Evolutionary conservation across 2,888 invertebrate genomes (phyloP), one percentile per base, ranked within the genome.

Genomic region (Ichneumoninae sp.): DNA sequence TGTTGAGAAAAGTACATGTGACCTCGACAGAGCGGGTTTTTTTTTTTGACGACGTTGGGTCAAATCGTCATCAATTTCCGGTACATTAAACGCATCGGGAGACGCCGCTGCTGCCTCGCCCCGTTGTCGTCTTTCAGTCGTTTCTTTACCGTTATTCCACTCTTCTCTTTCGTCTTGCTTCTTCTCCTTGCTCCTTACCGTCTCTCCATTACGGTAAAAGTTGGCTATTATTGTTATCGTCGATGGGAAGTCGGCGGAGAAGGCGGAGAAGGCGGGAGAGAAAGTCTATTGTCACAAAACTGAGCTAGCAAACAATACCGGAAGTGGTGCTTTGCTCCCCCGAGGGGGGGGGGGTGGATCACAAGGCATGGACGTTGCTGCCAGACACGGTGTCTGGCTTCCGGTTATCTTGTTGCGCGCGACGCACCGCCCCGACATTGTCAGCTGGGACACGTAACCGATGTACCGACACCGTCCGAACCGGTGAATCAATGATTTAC

Each of bases 21-120:
- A 75, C 85, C 81, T 75, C 65, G 83, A 22, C 30, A n/a, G 47
- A 66, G 47, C 13, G 40, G 69, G 33, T 36, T 44, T 44, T 16
- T 44, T 10, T 40, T 40, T 40, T 5, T 8, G 8, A 8, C 10
- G 75, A 83, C 81, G 85, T 54, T 80, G 81, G 79, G 85, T 88
- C 87, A 88, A 88, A 90, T 89, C 84, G 89, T 84, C 83, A 88
- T 89, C 88, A 89, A 90, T 90, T 88, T 85, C 82, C 88, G 80
- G 83, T 85, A 87, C 88, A 88, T 89, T 89, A 87, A 89, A 79
- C 87, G 86, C 82, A 74, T 82, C 85, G 68, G 66, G 60, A 68
- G 83, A 83, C 83, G 65, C 83, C 85, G 83, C 81, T 52, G 74
- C 82, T 81, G 63, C 69, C 68, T 57, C 78, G 44, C 71, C 73